Evolutionary conservation across 2,888 invertebrate genomes (phyloP).

Genomic region (Synergus japonicus): DNA sequence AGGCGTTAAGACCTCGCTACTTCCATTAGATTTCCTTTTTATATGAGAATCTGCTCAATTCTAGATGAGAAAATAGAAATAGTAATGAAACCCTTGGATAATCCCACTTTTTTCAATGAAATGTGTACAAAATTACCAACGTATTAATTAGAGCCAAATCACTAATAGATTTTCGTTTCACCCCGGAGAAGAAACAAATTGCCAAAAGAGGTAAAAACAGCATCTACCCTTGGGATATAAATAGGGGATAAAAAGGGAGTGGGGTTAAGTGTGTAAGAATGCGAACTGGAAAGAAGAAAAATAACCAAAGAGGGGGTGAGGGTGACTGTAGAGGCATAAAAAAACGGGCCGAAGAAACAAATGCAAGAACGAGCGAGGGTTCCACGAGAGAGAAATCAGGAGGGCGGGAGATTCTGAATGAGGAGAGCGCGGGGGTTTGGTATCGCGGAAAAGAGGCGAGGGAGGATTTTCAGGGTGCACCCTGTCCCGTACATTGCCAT

Average conservation of each 20-base stretch:
- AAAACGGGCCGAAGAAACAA: slow-evolving; percentile 47
- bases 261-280: slow-evolving; percentile 24
- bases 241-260: not conserved
- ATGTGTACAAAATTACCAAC: too few species aligned
- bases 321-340: slow-evolving; percentile 34
- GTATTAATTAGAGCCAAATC: not conserved
- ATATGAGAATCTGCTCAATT: too few species aligned
- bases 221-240: slow-evolving; percentile 5
- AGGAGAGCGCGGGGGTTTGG: not conserved
- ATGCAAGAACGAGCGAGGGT: slow-evolving; percentile 52
- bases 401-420: slow-evolving; percentile 44
- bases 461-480: slow-evolving; percentile 49
- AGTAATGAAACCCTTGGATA: too few species aligned
- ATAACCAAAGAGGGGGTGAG: slow-evolving; percentile 43
- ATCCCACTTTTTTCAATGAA: too few species aligned
- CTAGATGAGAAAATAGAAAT: too few species aligned
- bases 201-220: not conserved
- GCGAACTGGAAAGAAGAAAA: slow-evolving; percentile 50
- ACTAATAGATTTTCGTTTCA: not conserved
- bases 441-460: slow-evolving; percentile 47
- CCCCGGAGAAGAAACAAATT: not conserved
- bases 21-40: not conserved
- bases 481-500: slow-evolving; percentile 65
- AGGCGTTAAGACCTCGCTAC: not conserved
- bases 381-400: slow-evolving; percentile 4